Base-by-base conservation (phyloP, 2,113 vertebrate species). In the Aleadryas rufinucha region DNA sequence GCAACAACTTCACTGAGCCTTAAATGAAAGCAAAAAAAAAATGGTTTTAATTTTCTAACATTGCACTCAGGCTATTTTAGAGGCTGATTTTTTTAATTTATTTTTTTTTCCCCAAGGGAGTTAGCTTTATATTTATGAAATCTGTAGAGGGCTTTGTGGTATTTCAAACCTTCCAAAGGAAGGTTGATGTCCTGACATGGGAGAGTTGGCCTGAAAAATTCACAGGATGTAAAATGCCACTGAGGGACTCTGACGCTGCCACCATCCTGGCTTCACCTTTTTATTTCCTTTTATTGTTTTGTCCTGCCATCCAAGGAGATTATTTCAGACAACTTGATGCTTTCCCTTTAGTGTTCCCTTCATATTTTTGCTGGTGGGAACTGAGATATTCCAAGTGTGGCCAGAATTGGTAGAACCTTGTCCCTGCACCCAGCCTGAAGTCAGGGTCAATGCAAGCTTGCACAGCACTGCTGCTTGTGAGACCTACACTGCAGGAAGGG, bases 1-100 rank as follows among this genome's bases (percentile, higher is more conserved):
- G 90, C 89, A 96, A 66, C 93, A 89, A 64, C 78, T 86, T 83
- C 70, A 75, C 91, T 93, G 91, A 97, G 97, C 97, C 97, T 97
- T 97, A 97, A 98, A 52, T 93, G 88, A 93, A 96, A 89, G 47
- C 9, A 20, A 92, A 37, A 74, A 50, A 88, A 84, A 23, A 74
- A 2, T 19, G 8, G 11, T 30, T 79, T 84, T 86, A 65, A 37
- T 85, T 95, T 72, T 84, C 54, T 80, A 68, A 44, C 57, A 78
- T 87, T 94, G 81, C 52, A 64, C 94, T 96, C 90, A 74, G 95
- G 93, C 93, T 85, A 44, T 68, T 69, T 77, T 61, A 50, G 70
- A 87, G 68, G 39, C 50, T 31, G 31, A 35, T 35, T 44, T 68
- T 75, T 45, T 68, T 54, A 20, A 66, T 68, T 76, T 22, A 23